Evolutionary conservation across 92 coral and sea anemone species (phyloP), one percentile per base, ranked within the genome.

Genomic region (Meandrina meandrites): DNA sequence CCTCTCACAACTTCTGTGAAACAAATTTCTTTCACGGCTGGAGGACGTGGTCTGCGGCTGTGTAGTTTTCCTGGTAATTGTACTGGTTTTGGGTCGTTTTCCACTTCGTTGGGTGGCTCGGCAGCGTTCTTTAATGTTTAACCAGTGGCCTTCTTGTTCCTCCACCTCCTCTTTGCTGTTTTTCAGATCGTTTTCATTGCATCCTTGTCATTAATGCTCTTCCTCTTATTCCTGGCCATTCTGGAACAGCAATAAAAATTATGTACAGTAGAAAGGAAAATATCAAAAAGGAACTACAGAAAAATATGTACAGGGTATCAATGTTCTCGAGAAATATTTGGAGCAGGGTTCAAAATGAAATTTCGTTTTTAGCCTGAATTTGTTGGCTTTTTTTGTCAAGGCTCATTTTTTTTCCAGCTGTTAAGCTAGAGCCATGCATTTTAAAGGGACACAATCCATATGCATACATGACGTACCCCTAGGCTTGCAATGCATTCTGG

Each of bases 211-310:
- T 0, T n/a, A n/a, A n/a, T n/a, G n/a, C n/a, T n/a, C n/a, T n/a
- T n/a, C n/a, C 54, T 54, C 17, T 75, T 75, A 19, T 75, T 75
- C 27, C 79, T 75, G 27, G 79, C 79, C 79, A 75, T 37, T 16
- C 45, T 17, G 45, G 77, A 13, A 66, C 12, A 66, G 72, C 12
- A 30, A 66, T 24, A 30, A 24, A 66, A 66, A 66, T 24, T 30
- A 66, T 66, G 13, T 56, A 56, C 62, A 56, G 62, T 14, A 13
- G 9, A 56, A 18, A 56, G 62, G 62, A 56, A 56, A 56, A 15
- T 56, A 56, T 15, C 21, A 56, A 56, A 56, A 15, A 24, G 24
- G 62, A 50, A 3, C 12, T 50, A 50, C 54, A 50, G 62, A 18
- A n/a, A 56, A 18, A 56, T 56, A 56, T 56, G 6, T 16, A 56